Percentiles rank a stretch among this genome's conserved stretches.
Evolutionary conservation across 2,797 vertebrate genomes (phyloP).

Genomic region (Bovichtus variegatus): DNA sequence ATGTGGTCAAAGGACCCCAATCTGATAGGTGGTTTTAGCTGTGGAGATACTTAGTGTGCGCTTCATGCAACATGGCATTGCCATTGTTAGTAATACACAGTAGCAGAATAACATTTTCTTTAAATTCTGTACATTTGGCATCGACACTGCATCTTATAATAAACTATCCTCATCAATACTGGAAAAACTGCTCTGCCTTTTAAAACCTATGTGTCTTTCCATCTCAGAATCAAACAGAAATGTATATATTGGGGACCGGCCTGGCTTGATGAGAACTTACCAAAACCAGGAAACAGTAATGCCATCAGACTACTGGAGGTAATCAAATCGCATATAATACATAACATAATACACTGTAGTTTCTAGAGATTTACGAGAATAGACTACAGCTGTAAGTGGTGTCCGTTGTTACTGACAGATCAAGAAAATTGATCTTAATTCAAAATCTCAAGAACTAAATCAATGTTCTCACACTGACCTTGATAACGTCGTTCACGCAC

Average conservation of each 20-base stretch:
- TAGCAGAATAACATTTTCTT: not conserved
- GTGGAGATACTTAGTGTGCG: not conserved
- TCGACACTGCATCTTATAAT: not conserved
- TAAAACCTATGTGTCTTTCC: conserved; percentile 17
- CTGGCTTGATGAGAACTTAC: conserved; percentile 88
- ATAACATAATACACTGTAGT: not conserved
- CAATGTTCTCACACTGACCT: no score
- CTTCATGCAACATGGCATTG: not conserved
- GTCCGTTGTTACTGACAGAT: no score
- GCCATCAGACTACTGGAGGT: conserved; percentile 90
- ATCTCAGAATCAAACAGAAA: conserved; percentile 84
- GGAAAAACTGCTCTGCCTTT: not conserved
- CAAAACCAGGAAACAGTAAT: conserved; percentile 88
- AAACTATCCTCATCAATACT: not conserved
- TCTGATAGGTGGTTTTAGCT: conserved; percentile 6
- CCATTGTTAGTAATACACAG: not conserved
- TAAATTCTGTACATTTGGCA: not conserved
- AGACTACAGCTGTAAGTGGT: not conserved
- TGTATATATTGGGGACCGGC: conserved; percentile 82
- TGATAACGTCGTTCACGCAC: no score
- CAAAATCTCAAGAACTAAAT: no score
- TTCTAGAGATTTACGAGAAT: not conserved
- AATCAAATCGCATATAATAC: conserved; percentile 70
- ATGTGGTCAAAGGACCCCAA: conserved; percentile 1
- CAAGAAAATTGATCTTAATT: no score